Conservation (phyloP, 2,797 vertebrate genomes). For the Anguilla megastoma region DNA sequence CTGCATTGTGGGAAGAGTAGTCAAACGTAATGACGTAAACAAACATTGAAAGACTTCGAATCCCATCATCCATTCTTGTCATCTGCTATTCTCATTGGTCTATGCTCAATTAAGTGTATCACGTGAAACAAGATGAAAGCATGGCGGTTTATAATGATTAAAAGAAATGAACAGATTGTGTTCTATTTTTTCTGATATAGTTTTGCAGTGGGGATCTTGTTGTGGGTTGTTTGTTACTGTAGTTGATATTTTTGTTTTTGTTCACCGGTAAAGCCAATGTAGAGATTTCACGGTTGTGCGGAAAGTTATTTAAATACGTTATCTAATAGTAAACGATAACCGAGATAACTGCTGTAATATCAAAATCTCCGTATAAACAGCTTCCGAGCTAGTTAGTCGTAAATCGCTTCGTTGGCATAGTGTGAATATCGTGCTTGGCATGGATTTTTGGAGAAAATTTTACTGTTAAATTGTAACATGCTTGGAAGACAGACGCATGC, state of each 20-base stretch:
- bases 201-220: not conserved
- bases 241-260: not conserved
- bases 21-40: conserved; percentile 50
- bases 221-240: not conserved
- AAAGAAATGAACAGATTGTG: conserved; percentile 12
- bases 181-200: not conserved
- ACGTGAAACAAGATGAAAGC: not conserved
- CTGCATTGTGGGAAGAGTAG: conserved; percentile 74
- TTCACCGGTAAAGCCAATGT: not conserved
- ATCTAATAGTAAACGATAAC: not conserved
- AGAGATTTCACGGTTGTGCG: not conserved
- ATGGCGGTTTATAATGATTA: conserved; percentile 26
- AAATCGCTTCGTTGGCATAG: not conserved
- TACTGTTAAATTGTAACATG: not conserved
- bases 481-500: not conserved
- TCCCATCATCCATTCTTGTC: not conserved
- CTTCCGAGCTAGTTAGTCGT: too few species aligned
- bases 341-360: not conserved
- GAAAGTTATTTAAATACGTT: not conserved
- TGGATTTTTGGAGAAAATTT: not conserved
- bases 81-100: conserved; percentile 9
- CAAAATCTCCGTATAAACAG: not conserved
- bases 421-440: not conserved
- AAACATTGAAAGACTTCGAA: conserved; percentile 16
- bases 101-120: not conserved